These are phyloP conservation scores for Hydrotaea cyrtoneurina DNA, from an alignment of 2,888 invertebrate species.

Conservation along the genomic window DNA sequence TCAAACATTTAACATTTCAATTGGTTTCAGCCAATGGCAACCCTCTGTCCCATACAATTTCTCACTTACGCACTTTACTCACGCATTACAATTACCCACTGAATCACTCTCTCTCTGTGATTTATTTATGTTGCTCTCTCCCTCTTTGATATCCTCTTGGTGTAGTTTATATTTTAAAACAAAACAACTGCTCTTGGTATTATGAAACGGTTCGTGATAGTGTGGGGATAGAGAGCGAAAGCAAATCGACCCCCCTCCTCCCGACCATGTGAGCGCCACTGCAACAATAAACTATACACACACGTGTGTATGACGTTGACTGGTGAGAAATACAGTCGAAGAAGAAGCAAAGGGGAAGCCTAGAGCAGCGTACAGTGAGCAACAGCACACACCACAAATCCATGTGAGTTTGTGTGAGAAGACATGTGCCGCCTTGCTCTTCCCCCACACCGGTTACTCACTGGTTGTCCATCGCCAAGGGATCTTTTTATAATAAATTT, in stretches of 20 bases:
- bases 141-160: neutral
- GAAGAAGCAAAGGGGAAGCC: neutral
- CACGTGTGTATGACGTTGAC: neutral
- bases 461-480: neutral
- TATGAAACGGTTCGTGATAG: slow-evolving; percentile 5
- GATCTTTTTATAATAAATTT: slow-evolving; percentile 25
- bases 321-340: neutral
- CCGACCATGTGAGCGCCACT: neutral
- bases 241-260: neutral
- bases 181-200: slow-evolving; percentile 4
- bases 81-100: slow-evolving; percentile 23
- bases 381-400: no score
- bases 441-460: neutral
- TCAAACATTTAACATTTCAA: no score
- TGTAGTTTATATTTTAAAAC: no score
- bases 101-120: slow-evolving; percentile 5
- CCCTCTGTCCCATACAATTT: neutral
- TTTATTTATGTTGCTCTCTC: neutral
- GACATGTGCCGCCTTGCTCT: neutral
- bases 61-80: slow-evolving; percentile 41
- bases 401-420: neutral
- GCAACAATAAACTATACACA: neutral
- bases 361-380: neutral
- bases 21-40: no score
- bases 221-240: neutral